Conservation (phyloP, 2,113 vertebrate genomes). For the Apodemus sylvaticus region DNA sequence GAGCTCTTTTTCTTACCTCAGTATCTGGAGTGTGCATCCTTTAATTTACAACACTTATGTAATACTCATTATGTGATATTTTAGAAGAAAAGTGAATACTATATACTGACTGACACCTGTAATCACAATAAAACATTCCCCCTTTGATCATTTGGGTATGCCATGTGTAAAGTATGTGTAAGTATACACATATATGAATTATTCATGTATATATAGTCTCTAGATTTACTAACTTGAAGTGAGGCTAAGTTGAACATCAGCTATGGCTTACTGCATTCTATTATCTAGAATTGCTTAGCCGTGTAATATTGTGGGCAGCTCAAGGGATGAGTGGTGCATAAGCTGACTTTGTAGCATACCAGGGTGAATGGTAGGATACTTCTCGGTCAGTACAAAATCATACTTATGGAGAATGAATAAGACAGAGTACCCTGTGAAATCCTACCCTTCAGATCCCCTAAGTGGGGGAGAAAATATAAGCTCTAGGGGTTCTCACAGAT, state of each 20-base stretch:
- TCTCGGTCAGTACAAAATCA: neutral
- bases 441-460: neutral
- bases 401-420: slow-evolving; percentile 1
- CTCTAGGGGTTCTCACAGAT: neutral
- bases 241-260: neutral
- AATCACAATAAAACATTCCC: slow-evolving; percentile 13
- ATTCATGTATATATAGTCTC: neutral
- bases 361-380: neutral
- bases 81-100: slow-evolving; percentile 30
- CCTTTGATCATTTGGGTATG: slow-evolving; percentile 16
- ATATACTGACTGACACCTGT: neutral
- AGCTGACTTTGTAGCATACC: neutral
- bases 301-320: neutral
- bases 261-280: neutral
- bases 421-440: neutral
- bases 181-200: neutral
- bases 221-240: slow-evolving; percentile 1
- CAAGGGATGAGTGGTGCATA: neutral
- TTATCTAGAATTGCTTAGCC: slow-evolving; percentile 30
- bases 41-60: neutral
- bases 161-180: slow-evolving; percentile 8
- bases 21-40: neutral
- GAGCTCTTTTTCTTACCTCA: slow-evolving; percentile 21
- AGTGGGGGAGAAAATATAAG: neutral
- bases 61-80: neutral